Evolutionary conservation across 2,888 invertebrate species (phyloP).

Genomic region (Sericinus montela): DNA sequence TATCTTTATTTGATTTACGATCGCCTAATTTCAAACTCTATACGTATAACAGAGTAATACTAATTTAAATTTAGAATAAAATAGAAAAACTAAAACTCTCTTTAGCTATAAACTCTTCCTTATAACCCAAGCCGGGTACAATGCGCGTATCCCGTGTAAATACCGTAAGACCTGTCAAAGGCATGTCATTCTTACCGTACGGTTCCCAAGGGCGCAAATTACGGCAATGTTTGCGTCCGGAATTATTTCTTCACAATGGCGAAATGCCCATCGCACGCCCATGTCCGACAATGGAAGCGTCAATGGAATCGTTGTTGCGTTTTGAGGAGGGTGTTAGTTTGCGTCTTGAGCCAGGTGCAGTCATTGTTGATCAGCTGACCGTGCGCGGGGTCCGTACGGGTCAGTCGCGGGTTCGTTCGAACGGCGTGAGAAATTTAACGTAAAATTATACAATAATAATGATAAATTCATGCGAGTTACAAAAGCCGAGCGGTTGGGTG

Average conservation of each 20-base stretch:
- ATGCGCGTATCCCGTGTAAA: slow-evolving; percentile 36
- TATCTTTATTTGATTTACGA: too few species aligned
- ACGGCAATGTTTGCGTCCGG: slow-evolving; percentile 65
- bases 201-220: slow-evolving; percentile 68
- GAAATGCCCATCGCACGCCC: slow-evolving; percentile 61
- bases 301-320: slow-evolving; percentile 52
- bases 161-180: slow-evolving; percentile 64
- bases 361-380: slow-evolving; percentile 72
- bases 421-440: slow-evolving; percentile 56
- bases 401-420: slow-evolving; percentile 51
- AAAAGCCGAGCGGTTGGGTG: too few species aligned
- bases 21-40: too few species aligned
- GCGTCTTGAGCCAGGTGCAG: slow-evolving; percentile 62
- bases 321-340: slow-evolving; percentile 68
- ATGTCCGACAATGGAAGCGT: slow-evolving; percentile 49
- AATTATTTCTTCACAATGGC: slow-evolving; percentile 47
- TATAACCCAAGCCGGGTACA: slow-evolving; percentile 45
- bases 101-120: too few species aligned
- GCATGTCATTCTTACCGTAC: slow-evolving; percentile 46
- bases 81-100: too few species aligned
- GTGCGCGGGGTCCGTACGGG: slow-evolving; percentile 54
- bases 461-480: too few species aligned
- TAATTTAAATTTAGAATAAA: too few species aligned
- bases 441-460: neutral
- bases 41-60: too few species aligned